phyloP scores from a whole-genome alignment of 2,113 vertebrate genomes.

The Clarias macrocephalus region DNA sequence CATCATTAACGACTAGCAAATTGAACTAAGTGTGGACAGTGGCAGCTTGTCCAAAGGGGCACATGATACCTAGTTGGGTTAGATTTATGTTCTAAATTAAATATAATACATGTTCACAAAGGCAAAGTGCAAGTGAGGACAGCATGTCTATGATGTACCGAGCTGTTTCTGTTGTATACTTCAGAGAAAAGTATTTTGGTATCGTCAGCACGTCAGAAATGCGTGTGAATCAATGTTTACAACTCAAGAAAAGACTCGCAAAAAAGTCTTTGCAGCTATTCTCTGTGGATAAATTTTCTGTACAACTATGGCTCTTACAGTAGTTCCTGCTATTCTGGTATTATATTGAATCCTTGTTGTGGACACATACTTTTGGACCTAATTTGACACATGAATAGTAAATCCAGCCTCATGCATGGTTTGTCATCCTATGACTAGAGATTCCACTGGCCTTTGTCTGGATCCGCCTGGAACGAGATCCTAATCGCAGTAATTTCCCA shows the following conservation, averaged over 20 bases:
- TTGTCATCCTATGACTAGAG: not conserved
- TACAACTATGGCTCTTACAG: not conserved
- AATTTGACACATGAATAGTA: not conserved
- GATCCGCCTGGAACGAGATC: not conserved
- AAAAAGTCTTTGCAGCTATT: not conserved
- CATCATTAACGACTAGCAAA: not conserved
- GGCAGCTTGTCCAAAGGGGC: not conserved
- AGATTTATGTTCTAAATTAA: not conserved
- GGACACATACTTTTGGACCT: not conserved
- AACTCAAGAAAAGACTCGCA: not conserved
- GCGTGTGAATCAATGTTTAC: not conserved
- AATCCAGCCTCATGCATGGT: not conserved
- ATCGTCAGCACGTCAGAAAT: not conserved
- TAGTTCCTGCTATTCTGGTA: not conserved
- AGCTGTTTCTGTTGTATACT: not conserved
- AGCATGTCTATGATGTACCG: not conserved
- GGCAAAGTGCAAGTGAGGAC: not conserved
- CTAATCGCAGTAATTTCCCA: conserved; percentile 43
- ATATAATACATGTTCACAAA: not conserved
- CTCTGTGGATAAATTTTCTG: not conserved
- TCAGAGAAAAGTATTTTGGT: not conserved
- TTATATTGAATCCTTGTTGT: not conserved
- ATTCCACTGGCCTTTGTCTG: conserved; percentile 32
- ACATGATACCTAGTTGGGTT: not conserved
- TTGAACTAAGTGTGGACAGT: not conserved